Base-by-base conservation (phyloP, 2,113 vertebrate species). In the Salvelinus sp. region DNA sequence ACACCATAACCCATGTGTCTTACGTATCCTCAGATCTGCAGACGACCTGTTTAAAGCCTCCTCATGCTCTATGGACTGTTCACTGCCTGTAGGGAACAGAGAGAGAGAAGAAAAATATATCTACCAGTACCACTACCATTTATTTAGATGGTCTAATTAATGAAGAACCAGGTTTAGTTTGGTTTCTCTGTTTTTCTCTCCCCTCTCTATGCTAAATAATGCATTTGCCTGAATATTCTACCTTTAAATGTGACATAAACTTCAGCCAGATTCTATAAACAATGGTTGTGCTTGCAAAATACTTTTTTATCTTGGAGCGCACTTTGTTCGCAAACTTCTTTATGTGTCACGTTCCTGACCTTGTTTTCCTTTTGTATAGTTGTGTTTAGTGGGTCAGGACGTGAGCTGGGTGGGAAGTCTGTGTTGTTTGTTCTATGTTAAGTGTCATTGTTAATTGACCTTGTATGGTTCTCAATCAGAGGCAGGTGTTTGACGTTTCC, bases 21-120 rank as follows among this genome's bases (percentile, higher is more conserved):
- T 98, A 62, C 97, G 94, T 94, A 98, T 99, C 91, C 97, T 93
- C 86, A 98, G 90, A 87, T 99, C 97, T 0, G 97, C 97, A 0
- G 97, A 97, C 0, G 97, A 98, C 73, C 95, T 92, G 88, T 96
- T 98, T 84, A 96, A 91, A n/a, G 95, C 94, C 83, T 98, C 97
- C 71, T 99, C 97, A 72, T 98, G 96, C 80, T 98, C 97, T 13
- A 98, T 97, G 70, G 92, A 96, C 90, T 97, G 95, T 76, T 96
- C 96, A 10, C 98, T 98, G 92, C 95, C 98, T 98, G 84, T 23
- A 1, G 0, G 25, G 3, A 33, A 68, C 3, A 13, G 64, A 58
- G 65, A 75, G 47, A 67, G 23, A 30, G 71, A 27, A 30, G 13
- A 20, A 54, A 54, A 18, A 54, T 18, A 0, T 0, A 54, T 16